Evolutionary conservation across 1,140 invertebrate species (phyloP), one percentile per base, ranked within the genome.

Genomic region (Solenopsis invicta): DNA sequence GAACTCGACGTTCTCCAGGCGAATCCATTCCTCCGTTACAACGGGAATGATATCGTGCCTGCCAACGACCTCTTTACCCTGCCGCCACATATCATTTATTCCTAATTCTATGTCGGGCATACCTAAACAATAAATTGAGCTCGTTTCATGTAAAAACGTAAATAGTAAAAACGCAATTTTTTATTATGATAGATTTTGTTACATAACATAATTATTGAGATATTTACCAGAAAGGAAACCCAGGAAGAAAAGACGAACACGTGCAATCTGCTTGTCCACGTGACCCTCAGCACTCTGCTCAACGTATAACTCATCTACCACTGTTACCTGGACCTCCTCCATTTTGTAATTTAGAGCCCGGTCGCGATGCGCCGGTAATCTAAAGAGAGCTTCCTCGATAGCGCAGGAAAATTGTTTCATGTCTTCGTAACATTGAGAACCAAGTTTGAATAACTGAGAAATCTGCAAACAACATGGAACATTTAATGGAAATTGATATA

Each of bases 31-130:
- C 95, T 99, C 99, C 0, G 99, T 99, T 80, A 99, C 98, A 48
- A 99, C 99, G 10, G 99, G 99, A 92, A 99, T 99, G 93, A 99
- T 99, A 95, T 99, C 99, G 94, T 99, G 99, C 21, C 99, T 96
- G 0, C 99, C 99, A 0, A 99, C 99, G 18, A 99, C 99, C 96
- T 99, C 99, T 95, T 99, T 99, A 10, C 99, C 99, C 96, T 99
- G 98, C 10, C 99, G 96, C 93, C 98, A 97, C 96, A 99, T 97
- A 94, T 99, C 99, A 95, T 99, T 99, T 16, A 99, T 97, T 13
- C 99, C 99, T 85, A 99, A 95, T 95, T 99, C 99, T 72, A 99
- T 97, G 92, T 98, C 97, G 4, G 99, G 99, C 98, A 99, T 99
- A 77, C 98, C 98, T 98, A 87, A n/a, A 50, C 45, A 87, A 41